Base-by-base conservation (phyloP, 2,888 invertebrate genomes). In the Unio pictorum region DNA sequence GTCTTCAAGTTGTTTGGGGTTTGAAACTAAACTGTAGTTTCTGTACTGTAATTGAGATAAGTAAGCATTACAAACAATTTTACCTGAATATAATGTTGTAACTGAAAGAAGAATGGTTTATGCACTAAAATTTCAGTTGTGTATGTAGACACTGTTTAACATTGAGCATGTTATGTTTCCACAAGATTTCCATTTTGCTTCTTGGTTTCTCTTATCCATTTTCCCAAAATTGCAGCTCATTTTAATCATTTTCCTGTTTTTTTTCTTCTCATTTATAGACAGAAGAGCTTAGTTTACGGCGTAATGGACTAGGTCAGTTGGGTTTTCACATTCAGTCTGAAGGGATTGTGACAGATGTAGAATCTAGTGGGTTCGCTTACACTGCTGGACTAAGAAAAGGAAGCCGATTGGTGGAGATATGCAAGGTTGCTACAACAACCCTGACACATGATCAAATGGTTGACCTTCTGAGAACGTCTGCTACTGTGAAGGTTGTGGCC, bases 301-400 rank as follows among this genome's bases (percentile, higher is more conserved):
- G 97, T 28, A 96, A 96, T 87, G 93, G 93, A 66, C 92, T 95
- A 82, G 94, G 95, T 20, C 96, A 96, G 88, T 92, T 97, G 64
- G 97, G 96, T 20, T 92, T 92, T 81, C 91, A 92, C 80, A 96
- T 97, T 57, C 96, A 96, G 86, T 95, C 95, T 23, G 97, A 97
- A 66, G 98, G 98, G 4, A 93, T 98, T 34, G 96, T 98, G 55
- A 97, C 97, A 4, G 95, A 96, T 85, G 96, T 97, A n/a, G 97
- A 97, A 88, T 92, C 88, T 74, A 90, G 90, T 75, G 91, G 92
- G 57, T 88, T 90, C 78, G 92, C 92, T 56, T 92, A 91, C 89
- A 90, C 91, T 78, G 95, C 96, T 3, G 98, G 97, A n/a, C 92
- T 98, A 63, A 91, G 95, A 63, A 95, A 96, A 88, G 96, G 96